These are phyloP conservation scores for Bubo scandiacus DNA, from an alignment of 2,113 vertebrate genomes.

Conservation along the genomic window DNA sequence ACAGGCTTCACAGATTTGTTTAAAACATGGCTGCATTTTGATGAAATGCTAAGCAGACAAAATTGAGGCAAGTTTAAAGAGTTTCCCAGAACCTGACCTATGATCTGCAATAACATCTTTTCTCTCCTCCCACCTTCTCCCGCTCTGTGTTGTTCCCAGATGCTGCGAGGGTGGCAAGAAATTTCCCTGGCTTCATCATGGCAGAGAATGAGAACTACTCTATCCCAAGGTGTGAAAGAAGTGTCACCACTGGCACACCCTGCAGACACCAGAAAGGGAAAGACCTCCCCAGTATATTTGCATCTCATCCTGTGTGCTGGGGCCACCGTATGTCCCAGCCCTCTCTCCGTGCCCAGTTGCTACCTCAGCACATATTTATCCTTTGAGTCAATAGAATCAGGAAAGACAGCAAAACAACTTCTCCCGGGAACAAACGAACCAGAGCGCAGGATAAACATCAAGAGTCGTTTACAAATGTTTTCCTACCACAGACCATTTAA, in stretches of 20 bases:
- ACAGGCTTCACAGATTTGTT: constrained; percentile 17
- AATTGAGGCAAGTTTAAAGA: constrained; percentile 10
- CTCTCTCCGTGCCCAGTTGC: accelerated
- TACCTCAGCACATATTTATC: background rate
- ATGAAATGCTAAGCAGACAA: constrained; percentile 50
- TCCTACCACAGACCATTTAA: background rate
- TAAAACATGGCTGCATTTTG: background rate
- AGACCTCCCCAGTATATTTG: background rate
- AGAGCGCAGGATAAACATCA: background rate
- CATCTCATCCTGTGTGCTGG: accelerated
- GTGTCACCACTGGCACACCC: accelerated
- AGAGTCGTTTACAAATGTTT: background rate
- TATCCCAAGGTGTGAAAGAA: accelerated
- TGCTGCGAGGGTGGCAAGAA: background rate
- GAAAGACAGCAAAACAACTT: background rate
- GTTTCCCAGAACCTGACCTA: background rate
- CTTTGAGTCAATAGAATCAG: background rate
- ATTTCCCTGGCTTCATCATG: accelerated
- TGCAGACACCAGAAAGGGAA: accelerated
- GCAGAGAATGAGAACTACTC: background rate
- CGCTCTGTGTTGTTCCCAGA: background rate
- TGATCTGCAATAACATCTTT: background rate
- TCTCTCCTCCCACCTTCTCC: background rate
- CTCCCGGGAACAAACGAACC: background rate
- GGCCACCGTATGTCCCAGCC: accelerated